Conservation (phyloP, 2,888 invertebrate species). For the Torymus aiolomorphi region DNA sequence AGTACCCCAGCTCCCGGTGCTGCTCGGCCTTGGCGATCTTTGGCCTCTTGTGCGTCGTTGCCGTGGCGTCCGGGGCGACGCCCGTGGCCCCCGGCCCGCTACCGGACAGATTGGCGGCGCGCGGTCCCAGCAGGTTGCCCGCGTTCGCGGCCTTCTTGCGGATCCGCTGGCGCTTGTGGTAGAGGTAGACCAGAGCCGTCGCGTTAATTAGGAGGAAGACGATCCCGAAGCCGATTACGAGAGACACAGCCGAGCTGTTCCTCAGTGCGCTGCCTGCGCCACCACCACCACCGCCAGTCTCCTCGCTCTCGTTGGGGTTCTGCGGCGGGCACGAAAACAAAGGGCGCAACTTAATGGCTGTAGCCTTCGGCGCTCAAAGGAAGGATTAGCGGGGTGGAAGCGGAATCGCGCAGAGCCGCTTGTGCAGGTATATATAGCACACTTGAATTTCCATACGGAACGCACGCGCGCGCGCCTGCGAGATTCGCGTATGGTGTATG, state of each 20-base stretch:
- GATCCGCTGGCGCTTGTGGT: slow-evolving; percentile 81
- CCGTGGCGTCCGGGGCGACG: neutral
- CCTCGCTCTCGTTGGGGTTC: slow-evolving; percentile 43
- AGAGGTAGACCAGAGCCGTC: slow-evolving; percentile 82
- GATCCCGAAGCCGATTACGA: slow-evolving; percentile 78
- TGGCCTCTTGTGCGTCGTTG: slow-evolving; percentile 61
- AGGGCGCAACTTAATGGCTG: no score
- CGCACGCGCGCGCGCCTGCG: no score
- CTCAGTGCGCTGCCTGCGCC: slow-evolving; percentile 70
- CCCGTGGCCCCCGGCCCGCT: neutral
- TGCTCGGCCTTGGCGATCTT: slow-evolving; percentile 74
- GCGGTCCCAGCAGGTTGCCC: slow-evolving; percentile 2
- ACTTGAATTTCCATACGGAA: no score
- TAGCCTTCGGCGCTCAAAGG: no score
- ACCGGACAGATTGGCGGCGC: slow-evolving; percentile 39
- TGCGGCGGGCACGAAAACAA: neutral
- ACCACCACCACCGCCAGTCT: neutral
- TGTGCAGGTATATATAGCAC: no score
- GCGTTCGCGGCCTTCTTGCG: slow-evolving; percentile 66
- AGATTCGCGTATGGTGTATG: no score
- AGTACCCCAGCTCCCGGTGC: slow-evolving; percentile 76
- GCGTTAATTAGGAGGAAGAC: slow-evolving; percentile 86
- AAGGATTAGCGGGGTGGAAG: no score
- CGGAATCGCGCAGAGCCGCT: no score
- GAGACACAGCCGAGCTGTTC: slow-evolving; percentile 72